A percentile compares a stretch with the other conserved stretches of the same genome.
phyloP scores from a whole-genome alignment of 2,113 vertebrate genomes.

The Mirza zaza region DNA sequence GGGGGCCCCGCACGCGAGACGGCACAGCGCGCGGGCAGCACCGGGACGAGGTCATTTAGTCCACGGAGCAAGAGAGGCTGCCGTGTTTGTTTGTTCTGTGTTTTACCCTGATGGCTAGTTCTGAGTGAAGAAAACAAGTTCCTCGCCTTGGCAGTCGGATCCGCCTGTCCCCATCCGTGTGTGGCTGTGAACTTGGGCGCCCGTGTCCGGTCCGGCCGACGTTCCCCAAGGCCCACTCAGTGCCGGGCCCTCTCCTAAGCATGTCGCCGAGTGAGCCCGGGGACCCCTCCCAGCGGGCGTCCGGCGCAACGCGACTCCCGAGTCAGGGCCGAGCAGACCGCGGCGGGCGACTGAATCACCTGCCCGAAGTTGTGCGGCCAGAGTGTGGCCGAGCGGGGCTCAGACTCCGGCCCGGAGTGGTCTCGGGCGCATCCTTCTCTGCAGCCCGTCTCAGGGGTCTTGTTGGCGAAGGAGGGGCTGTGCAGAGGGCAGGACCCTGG shows the following conservation, averaged over 20 bases:
- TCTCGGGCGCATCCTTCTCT: background rate
- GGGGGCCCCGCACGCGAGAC: background rate
- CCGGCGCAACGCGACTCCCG: too few species aligned
- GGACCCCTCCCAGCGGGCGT: background rate
- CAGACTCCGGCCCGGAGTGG: background rate
- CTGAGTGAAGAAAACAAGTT: background rate
- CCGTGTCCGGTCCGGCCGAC: background rate
- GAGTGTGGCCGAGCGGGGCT: background rate
- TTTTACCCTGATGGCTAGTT: background rate
- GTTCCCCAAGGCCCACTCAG: too few species aligned
- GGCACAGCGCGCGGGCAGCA: too few species aligned
- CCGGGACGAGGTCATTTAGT: background rate
- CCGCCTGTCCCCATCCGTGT: background rate
- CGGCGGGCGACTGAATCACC: background rate
- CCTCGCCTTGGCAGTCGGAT: background rate
- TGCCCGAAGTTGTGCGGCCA: background rate
- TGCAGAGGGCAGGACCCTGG: background rate
- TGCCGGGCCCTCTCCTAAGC: background rate
- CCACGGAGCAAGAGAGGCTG: background rate
- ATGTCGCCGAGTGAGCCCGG: background rate
- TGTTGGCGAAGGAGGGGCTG: too few species aligned
- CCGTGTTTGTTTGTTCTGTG: background rate
- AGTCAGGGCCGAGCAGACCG: too few species aligned
- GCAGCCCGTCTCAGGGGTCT: background rate
- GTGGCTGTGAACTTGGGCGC: too few species aligned